Evolutionary conservation across 2,888 invertebrate species (phyloP).

Genomic region (Lasioglossum marginatum): DNA sequence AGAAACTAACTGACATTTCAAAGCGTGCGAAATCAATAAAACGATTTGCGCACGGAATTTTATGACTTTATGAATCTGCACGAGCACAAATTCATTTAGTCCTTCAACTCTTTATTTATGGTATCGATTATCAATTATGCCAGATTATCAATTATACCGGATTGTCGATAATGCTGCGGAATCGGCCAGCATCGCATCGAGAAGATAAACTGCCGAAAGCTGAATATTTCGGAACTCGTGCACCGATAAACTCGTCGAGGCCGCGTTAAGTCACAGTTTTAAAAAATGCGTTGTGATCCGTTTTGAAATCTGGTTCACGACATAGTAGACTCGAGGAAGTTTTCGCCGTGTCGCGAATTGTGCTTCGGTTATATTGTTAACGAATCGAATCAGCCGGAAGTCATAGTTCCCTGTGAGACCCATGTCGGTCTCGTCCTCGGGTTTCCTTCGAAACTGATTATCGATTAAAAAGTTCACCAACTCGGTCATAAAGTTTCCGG

Average conservation of each 20-base stretch:
- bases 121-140: slow-evolving; percentile 4
- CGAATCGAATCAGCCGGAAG: slow-evolving; percentile 39
- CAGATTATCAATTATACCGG: not conserved
- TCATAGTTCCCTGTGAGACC: not conserved
- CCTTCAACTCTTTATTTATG: not conserved
- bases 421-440: slow-evolving; percentile 11
- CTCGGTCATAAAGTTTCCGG: slow-evolving; percentile 48
- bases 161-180: not conserved
- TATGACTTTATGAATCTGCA: not conserved
- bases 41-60: not conserved
- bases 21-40: not conserved
- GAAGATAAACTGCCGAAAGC: not conserved
- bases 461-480: slow-evolving; percentile 52
- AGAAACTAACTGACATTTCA: not conserved
- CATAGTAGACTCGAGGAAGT: slow-evolving; percentile 14
- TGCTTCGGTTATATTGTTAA: slow-evolving; percentile 35
- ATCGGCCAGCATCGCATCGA: not conserved
- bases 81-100: not conserved
- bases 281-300: not conserved
- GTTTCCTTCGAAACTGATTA: slow-evolving; percentile 45
- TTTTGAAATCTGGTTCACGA: not conserved
- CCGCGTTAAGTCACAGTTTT: not conserved
- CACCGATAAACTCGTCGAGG: not conserved
- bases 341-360: not conserved
- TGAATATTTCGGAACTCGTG: not conserved